Base-by-base conservation (phyloP, 1,140 invertebrate genomes). In the Whitmania pigra region DNA sequence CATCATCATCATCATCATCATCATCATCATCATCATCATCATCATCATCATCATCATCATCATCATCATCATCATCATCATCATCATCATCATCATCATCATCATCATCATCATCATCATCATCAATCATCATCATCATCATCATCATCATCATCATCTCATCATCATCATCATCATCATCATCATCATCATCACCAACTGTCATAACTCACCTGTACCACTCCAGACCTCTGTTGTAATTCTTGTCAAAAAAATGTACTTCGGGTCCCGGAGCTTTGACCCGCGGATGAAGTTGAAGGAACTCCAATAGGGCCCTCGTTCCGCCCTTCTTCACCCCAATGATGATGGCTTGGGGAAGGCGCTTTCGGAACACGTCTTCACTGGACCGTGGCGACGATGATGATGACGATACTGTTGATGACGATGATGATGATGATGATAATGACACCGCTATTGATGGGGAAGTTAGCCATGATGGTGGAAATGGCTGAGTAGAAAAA, bases 241-340 rank as follows among this genome's bases (percentile, higher is more conserved):
- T 67, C 63, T 75, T 77, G 75, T 84, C 82, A 73, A 85, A 85
- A 75, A 82, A 84, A 69, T 85, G 83, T 25, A 82, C 49, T 57
- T 82, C 81, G 25, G 75, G 72, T 18, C 73, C 71, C 11, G 80
- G 79, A 0, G 77, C 75, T 22, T 76, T 75, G 53, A 85, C 78
- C 43, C 79, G 73, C 22, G 83, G 79, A 76, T 85, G 83, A 31
- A 84, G 74, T 57, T 78, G 77, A 6, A 85, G 74, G 53, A 82
- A 83, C 31, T 80, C 77, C 0, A 85, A 75, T 40, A 85, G 76
- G 18, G 84, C 84, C 55, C 83, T 73, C 4, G 84, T 85, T 18
- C 84, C 84, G 11, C 79, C 81, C 75, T 85, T 85, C 17, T 82
- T 75, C 5, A 80, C 83, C 36, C 84, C 84, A 54, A 85, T 83